These are phyloP conservation scores for Zaprionus vittiger DNA, from an alignment of 1,140 invertebrate genomes.

Conservation along the genomic window DNA sequence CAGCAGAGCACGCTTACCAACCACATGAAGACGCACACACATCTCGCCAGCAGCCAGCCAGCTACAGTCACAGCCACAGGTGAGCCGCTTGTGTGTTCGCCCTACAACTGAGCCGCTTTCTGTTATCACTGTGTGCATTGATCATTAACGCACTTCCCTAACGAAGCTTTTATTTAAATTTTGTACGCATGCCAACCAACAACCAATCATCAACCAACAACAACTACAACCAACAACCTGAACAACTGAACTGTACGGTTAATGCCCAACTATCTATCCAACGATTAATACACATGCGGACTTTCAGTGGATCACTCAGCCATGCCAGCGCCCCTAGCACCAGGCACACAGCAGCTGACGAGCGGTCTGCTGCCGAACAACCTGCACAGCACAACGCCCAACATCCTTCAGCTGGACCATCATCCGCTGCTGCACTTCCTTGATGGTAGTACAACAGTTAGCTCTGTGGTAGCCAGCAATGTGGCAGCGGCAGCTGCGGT, in stretches of 20 bases:
- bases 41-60: constrained; percentile 62
- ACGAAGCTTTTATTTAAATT: constrained; percentile 84
- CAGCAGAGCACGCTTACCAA: constrained; percentile 83
- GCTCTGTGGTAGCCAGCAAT: constrained; percentile 68
- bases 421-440: constrained; percentile 82
- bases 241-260: constrained; percentile 27
- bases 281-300: constrained; percentile 23
- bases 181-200: constrained; percentile 79
- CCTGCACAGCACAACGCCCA: constrained; percentile 69
- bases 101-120: constrained; percentile 79
- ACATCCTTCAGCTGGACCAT: constrained; percentile 75
- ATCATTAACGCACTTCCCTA: constrained; percentile 83
- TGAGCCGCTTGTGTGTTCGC: constrained; percentile 73
- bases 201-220: constrained; percentile 39
- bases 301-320: constrained; percentile 71
- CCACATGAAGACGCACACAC: constrained; percentile 84
- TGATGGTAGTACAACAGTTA: constrained; percentile 80
- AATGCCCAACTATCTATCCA: constrained; percentile 34
- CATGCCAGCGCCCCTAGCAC: constrained; percentile 68
- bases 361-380: constrained; percentile 66
- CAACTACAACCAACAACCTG: constrained; percentile 23
- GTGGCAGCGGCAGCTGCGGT: constrained; percentile 53
- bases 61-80: constrained; percentile 60
- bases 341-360: constrained; percentile 70
- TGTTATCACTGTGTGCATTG: constrained; percentile 82